Percentiles rank a stretch among this genome's conserved stretches.
Evolutionary conservation across 2,888 invertebrate species (phyloP).

Genomic region (Oscheius sp.): DNA sequence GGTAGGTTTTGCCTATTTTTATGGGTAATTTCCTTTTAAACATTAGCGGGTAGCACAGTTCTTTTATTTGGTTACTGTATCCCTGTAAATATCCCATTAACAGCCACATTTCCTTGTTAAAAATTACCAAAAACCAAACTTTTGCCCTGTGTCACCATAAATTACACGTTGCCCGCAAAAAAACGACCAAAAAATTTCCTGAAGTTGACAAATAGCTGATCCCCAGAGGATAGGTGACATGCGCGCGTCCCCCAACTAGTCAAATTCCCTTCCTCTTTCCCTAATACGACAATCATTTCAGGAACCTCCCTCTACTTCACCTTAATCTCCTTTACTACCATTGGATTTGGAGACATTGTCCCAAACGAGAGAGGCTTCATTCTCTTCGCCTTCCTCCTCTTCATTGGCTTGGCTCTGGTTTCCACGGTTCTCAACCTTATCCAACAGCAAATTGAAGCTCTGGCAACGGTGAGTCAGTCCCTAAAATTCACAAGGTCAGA

Average conservation of each 20-base stretch:
- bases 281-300: slow-evolving; percentile 28
- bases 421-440: slow-evolving; percentile 69
- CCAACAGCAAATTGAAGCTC: slow-evolving; percentile 70
- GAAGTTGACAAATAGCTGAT: too few species aligned
- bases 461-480: slow-evolving; percentile 44
- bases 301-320: slow-evolving; percentile 69
- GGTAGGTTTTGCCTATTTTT: slow-evolving; percentile 42
- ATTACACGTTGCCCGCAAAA: too few species aligned
- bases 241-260: too few species aligned
- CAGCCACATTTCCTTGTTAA: too few species aligned
- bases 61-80: too few species aligned
- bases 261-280: too few species aligned
- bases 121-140: neutral
- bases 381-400: slow-evolving; percentile 63
- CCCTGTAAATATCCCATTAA: too few species aligned
- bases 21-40: too few species aligned
- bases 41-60: too few species aligned
- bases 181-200: too few species aligned
- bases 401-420: slow-evolving; percentile 70
- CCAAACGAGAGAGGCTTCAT: slow-evolving; percentile 65
- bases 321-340: slow-evolving; percentile 67
- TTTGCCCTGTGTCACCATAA: too few species aligned
- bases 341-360: slow-evolving; percentile 68
- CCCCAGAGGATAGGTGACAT: too few species aligned
- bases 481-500: neutral